Percentiles rank a stretch among this genome's conserved stretches.
Conservation (phyloP, 1,140 invertebrate species). For the Phenacoccus solenopsis region DNA sequence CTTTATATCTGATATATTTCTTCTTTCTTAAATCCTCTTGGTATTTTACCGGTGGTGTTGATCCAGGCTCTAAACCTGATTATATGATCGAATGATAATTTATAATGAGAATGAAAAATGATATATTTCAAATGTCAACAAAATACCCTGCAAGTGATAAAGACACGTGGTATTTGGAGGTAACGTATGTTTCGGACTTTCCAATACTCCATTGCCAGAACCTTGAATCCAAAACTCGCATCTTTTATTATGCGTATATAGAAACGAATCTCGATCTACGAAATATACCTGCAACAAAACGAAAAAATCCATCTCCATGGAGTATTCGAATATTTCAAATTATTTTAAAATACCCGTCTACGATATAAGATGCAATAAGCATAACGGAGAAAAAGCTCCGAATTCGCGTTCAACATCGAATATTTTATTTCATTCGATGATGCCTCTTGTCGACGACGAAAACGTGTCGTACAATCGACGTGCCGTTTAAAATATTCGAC, state of each 20-base stretch:
- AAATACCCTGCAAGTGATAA: slow-evolving; percentile 56
- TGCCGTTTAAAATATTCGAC: too few species aligned
- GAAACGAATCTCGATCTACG: slow-evolving; percentile 62
- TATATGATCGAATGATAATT: background rate
- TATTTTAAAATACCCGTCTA: too few species aligned
- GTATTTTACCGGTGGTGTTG: slow-evolving; percentile 21
- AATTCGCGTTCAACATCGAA: too few species aligned
- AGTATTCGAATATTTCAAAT: too few species aligned
- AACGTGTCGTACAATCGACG: too few species aligned
- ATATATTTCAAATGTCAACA: background rate
- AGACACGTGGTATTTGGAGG: slow-evolving; percentile 74
- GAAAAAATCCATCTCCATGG: too few species aligned
- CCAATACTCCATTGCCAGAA: slow-evolving; percentile 56
- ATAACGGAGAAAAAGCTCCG: too few species aligned
- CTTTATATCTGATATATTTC: slow-evolving; percentile 40
- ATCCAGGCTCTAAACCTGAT: slow-evolving; percentile 9
- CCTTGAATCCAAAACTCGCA: slow-evolving; percentile 78
- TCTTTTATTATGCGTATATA: slow-evolving; percentile 64
- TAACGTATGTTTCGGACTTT: slow-evolving; percentile 65
- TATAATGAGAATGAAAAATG: too few species aligned
- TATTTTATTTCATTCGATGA: too few species aligned
- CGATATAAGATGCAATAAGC: too few species aligned
- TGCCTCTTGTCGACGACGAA: too few species aligned
- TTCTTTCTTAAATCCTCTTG: background rate
- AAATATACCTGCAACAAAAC: slow-evolving; percentile 51